These are phyloP conservation scores for Poecilus cupreus DNA, from an alignment of 2,888 invertebrate species.

Conservation along the genomic window DNA sequence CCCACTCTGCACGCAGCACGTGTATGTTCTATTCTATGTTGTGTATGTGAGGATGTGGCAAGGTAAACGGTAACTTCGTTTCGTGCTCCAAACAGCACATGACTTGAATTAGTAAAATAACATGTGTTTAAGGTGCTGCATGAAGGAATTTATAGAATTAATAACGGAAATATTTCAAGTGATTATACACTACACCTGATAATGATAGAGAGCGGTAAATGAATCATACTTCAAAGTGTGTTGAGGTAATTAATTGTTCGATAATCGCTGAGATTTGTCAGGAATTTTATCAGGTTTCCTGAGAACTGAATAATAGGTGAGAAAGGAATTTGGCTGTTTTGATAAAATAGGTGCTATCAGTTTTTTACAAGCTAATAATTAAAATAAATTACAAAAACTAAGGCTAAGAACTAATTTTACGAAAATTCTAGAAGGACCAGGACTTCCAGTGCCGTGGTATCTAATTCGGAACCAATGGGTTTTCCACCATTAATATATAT, in stretches of 20 bases:
- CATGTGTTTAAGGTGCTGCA: neutral
- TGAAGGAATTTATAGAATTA: slow-evolving; percentile 14
- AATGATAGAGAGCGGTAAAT: neutral
- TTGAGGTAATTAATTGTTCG: neutral
- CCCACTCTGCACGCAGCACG: neutral
- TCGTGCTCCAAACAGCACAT: slow-evolving; percentile 16
- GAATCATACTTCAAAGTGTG: neutral
- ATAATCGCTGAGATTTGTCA: neutral
- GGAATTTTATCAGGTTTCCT: neutral
- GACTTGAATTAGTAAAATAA: slow-evolving; percentile 20
- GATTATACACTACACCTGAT: neutral
- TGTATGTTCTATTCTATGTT: too few species aligned
- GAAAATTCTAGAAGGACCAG: too few species aligned
- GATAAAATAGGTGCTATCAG: too few species aligned
- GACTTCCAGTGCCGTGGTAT: too few species aligned
- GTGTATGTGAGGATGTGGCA: neutral
- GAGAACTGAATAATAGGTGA: neutral
- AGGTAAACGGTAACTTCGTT: slow-evolving; percentile 11
- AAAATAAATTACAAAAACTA: too few species aligned
- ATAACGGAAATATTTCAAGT: slow-evolving; percentile 35
- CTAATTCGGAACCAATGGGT: too few species aligned
- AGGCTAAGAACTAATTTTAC: too few species aligned
- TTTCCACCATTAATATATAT: too few species aligned
- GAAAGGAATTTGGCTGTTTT: neutral
- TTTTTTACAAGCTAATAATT: too few species aligned